Base-by-base conservation (phyloP, 2,113 vertebrate species). In the Lamprotornis superbus region DNA sequence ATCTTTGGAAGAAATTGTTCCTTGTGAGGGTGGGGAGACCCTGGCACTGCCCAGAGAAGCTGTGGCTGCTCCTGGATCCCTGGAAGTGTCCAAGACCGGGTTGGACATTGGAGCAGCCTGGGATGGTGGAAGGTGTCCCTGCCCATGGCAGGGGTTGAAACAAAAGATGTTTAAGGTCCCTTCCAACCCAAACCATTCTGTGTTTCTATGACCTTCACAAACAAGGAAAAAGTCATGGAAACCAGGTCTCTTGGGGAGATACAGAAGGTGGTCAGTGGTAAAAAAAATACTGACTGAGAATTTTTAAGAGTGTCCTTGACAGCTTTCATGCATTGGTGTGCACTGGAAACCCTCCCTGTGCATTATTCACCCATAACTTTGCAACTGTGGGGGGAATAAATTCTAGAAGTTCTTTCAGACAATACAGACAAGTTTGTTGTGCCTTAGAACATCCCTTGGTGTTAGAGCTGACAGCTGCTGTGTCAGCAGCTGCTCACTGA, bases 101-200 rank as follows among this genome's bases (percentile, higher is more conserved):
- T 0, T 81, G 68, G 76, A 50, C 0, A 0, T 79, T 40, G 49
- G 57, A 56, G 14, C 3, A 12, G 0, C 8, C 10, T 56, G 35
- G 30, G 21, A 0, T 0, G 4, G 49, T 25, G 20, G 13, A 3
- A 70, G 4, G 0, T 18, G 24, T 55, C 24, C n/a, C 30, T 87
- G 24, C 7, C 6, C 15, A 11, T 21, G 25, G 21, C 4, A 42
- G 9, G 13, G 5, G 13, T 0, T 61, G 47, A 1, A 19, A n/a
- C 3, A 2, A 3, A 7, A 35, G 5, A 0, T 14, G 3, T 37
- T 37, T 23, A 15, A 27, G 6, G 14, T 35, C 17, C 3, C 14
- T 42, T 11, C 35, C 21, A 19, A 37, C 11, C 1, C 7, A 31
- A 69, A 18, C 5, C 6, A 11, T 23, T 56, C 50, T 65, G 9